phyloP scores from a whole-genome alignment of 2,888 invertebrate species.

The Andrena praecox region DNA sequence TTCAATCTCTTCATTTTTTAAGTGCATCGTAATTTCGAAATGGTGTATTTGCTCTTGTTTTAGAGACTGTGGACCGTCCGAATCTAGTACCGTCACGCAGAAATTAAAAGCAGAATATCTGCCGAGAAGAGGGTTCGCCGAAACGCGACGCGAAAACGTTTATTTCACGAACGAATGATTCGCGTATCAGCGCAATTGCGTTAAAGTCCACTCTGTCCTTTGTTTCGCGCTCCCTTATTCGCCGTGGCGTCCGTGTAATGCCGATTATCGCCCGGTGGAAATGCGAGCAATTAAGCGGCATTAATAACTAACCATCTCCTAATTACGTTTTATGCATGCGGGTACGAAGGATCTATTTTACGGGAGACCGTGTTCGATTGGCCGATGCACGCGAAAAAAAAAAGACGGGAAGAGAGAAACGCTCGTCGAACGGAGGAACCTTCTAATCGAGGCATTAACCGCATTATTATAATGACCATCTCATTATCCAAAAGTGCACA shows the following conservation, averaged over 20 bases:
- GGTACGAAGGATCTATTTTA: slow-evolving; percentile 47
- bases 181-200: slow-evolving; percentile 54
- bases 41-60: too few species aligned
- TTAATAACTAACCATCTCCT: slow-evolving; percentile 59
- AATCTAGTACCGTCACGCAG: too few species aligned
- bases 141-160: slow-evolving; percentile 35
- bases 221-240: slow-evolving; percentile 33
- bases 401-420: not conserved
- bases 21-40: not conserved
- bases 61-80: too few species aligned
- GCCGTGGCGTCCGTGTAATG: slow-evolving; percentile 35
- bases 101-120: too few species aligned
- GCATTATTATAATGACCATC: slow-evolving; percentile 33
- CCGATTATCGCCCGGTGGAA: slow-evolving; percentile 48
- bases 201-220: slow-evolving; percentile 51
- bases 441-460: slow-evolving; percentile 39
- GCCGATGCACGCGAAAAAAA: not conserved
- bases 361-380: slow-evolving; percentile 25
- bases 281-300: slow-evolving; percentile 63
- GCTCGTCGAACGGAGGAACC: not conserved
- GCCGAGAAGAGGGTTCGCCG: not conserved
- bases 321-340: slow-evolving; percentile 57
- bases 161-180: slow-evolving; percentile 56
- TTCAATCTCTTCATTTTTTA: not conserved
- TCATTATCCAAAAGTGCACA: slow-evolving; percentile 48